phyloP scores from a whole-genome alignment of 1,140 invertebrate species.

The Pissodes strobi region DNA sequence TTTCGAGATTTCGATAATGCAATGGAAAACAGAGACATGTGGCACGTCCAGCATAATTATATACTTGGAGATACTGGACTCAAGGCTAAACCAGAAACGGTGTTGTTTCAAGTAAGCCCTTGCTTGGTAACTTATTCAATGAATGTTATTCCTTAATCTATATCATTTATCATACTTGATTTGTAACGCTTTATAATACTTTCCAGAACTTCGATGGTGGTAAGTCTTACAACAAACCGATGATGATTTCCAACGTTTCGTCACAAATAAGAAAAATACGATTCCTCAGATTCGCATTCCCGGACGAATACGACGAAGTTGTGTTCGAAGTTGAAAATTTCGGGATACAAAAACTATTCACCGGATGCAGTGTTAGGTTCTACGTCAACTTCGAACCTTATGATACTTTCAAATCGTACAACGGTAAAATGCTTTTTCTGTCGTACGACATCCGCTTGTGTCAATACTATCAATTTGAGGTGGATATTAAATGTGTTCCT shows the following conservation, averaged over 20 bases:
- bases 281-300: constrained; percentile 11
- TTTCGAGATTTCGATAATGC: constrained; percentile 24
- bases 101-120: constrained; percentile 13
- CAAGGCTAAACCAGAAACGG: not conserved
- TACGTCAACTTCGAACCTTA: constrained; percentile 27
- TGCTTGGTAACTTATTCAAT: no score
- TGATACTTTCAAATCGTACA: constrained; percentile 1
- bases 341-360: constrained; percentile 29
- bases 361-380: constrained; percentile 20
- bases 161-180: not conserved
- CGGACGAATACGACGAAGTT: constrained; percentile 19
- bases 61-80: constrained; percentile 6
- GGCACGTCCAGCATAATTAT: not conserved
- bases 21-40: constrained; percentile 26
- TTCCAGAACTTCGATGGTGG: constrained; percentile 13
- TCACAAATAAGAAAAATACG: constrained; percentile 17
- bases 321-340: constrained; percentile 29
- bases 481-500: constrained; percentile 27
- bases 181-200: no score
- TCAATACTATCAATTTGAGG: constrained; percentile 28
- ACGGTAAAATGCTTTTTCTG: constrained; percentile 29
- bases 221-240: constrained; percentile 23
- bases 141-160: not conserved
- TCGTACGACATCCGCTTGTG: constrained; percentile 14
- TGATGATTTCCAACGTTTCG: constrained; percentile 17